Conservation (phyloP, 2,888 invertebrate species). For the Lamellibrachia satsuma region DNA sequence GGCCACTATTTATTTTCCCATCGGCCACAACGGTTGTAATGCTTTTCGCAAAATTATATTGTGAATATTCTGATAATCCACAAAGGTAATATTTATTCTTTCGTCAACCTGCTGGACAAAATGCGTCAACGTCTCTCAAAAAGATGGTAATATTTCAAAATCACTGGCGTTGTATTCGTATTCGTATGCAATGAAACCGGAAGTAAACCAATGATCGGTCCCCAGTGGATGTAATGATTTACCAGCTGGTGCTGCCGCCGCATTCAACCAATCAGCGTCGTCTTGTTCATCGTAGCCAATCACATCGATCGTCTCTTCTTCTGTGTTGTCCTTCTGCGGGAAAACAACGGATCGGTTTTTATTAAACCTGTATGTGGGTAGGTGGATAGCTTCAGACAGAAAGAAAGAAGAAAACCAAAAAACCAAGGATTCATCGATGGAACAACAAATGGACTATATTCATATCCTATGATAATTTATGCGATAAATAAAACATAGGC, state of each 20-base stretch:
- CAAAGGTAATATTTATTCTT: no score
- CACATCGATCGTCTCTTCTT: conserved; percentile 21
- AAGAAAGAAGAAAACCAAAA: background rate
- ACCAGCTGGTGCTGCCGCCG: background rate
- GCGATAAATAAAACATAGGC: background rate
- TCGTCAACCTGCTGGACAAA: no score
- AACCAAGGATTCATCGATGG: background rate
- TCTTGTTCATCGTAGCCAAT: conserved; percentile 22
- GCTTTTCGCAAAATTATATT: no score
- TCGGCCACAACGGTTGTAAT: no score
- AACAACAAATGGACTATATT: background rate
- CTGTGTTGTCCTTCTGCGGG: background rate
- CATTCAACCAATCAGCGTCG: conserved; percentile 17
- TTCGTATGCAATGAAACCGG: no score
- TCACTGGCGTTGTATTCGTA: no score
- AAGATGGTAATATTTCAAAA: no score
- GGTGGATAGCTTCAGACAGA: background rate
- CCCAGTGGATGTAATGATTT: background rate
- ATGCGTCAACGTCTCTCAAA: no score
- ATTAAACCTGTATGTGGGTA: background rate
- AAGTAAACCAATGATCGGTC: background rate
- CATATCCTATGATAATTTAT: background rate
- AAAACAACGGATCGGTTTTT: background rate
- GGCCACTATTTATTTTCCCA: no score
- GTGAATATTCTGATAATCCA: no score